Base-by-base conservation (phyloP, 2,113 vertebrate genomes). In the Chauna torquata region DNA sequence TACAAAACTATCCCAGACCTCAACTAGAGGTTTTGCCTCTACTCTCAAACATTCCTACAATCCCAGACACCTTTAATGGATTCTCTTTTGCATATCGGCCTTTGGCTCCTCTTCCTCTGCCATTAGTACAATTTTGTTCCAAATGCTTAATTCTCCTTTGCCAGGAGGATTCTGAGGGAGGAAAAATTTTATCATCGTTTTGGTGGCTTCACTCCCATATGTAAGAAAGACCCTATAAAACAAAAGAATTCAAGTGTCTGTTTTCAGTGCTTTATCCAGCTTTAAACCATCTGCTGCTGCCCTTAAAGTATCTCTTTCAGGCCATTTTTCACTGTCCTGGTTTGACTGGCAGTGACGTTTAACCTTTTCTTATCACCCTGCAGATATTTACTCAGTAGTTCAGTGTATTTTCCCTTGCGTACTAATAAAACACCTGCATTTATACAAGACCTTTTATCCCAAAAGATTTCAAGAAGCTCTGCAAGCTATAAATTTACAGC, bases 351-450 rank as follows among this genome's bases (percentile, higher is more conserved):
- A 94, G 40, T 58, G 65, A 69, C 52, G 79, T 77, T 82, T 92
- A 87, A 92, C 91, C 88, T 91, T 89, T 91, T 68, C 65, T 89
- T 78, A 68, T 28, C 57, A 85, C 58, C 55, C 77, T 71, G 40
- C 45, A 92, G 57, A 25, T 85, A 91, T 88, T 96, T 96, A 82
- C 83, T 82, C 86, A 76, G 52, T 69, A 36, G 40, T 94, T 96
- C 72, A 72, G 76, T 84, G 32, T 94, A 49, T 93, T 94, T 94
- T 84, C 20, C 65, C 68, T 79, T 92, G 74, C 1, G 10, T 89
- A 36, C 74, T 86, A 87, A 92, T 91, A 94, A 95, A 95, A 91
- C 69, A 82, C 54, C 66, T 82, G 40, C 49, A 16, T 87, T 81
- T 92, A 82, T 68, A 79, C 83, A 82, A 25, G 70, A 76, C 79